Evolutionary conservation across 2,888 invertebrate species (phyloP).

Genomic region (Strigamia maritima): DNA sequence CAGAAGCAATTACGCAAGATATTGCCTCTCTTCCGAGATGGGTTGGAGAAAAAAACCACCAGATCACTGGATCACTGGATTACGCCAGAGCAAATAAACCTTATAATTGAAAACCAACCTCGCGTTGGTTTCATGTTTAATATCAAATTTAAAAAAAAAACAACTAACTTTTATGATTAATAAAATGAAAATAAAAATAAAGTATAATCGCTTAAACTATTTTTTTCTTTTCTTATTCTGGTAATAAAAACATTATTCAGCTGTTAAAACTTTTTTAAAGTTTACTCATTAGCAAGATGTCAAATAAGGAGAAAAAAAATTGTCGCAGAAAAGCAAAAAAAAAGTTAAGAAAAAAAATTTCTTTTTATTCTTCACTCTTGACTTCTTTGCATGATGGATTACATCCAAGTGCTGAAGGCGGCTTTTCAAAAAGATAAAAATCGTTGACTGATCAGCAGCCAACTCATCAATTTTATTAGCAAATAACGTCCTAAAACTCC

Average conservation of each 20-base stretch:
- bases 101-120: background rate
- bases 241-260: background rate
- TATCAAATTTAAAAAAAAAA: too few relatives aligned
- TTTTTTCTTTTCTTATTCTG: background rate
- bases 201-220: background rate
- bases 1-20: slow-evolving; percentile 17
- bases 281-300: background rate
- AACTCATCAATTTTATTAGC: slow-evolving; percentile 21
- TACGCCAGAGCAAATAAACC: background rate
- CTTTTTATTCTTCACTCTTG: slow-evolving; percentile 21
- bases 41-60: background rate
- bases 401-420: slow-evolving; percentile 18
- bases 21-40: background rate
- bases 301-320: background rate
- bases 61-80: background rate
- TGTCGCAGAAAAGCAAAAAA: background rate
- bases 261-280: background rate
- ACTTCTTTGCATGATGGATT: slow-evolving; percentile 18
- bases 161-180: background rate
- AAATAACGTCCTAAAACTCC: background rate
- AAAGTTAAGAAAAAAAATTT: background rate
- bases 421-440: slow-evolving; percentile 22
- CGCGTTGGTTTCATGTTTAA: background rate
- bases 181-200: background rate
- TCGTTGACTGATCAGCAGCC: slow-evolving; percentile 23